These are phyloP conservation scores for Lordiphosa stackelbergi DNA, from an alignment of 1,140 invertebrate genomes.

Conservation along the genomic window DNA sequence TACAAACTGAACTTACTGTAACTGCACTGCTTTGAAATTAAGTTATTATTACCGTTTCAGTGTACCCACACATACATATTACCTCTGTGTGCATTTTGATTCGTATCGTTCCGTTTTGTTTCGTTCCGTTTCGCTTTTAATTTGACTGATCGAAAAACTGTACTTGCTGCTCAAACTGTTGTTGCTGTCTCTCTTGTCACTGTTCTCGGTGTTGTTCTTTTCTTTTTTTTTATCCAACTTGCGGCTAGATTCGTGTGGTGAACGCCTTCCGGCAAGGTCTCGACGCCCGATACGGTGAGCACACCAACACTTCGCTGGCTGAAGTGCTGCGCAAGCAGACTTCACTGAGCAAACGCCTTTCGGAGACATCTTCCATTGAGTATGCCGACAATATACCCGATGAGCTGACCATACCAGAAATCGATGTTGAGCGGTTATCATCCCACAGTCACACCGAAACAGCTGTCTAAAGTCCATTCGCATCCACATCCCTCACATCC, in stretches of 20 bases:
- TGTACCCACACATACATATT: conserved; percentile 5
- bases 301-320: conserved; percentile 91
- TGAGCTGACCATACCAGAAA: conserved; percentile 91
- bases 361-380: conserved; percentile 93
- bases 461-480: conserved; percentile 83
- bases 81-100: conserved; percentile 12
- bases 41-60: conserved; percentile 2
- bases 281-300: conserved; percentile 95
- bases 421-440: conserved; percentile 92
- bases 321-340: conserved; percentile 94
- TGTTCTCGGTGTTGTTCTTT: conserved; percentile 63
- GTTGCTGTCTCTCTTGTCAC: conserved; percentile 56
- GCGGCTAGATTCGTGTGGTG: conserved; percentile 95
- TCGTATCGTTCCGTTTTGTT: conserved; percentile 13
- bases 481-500: conserved; percentile 4
- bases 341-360: conserved; percentile 91
- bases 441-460: conserved; percentile 95
- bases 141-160: conserved; percentile 27
- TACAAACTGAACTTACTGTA: conserved; percentile 2
- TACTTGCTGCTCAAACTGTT: conserved; percentile 38
- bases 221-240: conserved; percentile 53
- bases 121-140: conserved; percentile 11
- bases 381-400: conserved; percentile 92
- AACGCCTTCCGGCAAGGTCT: conserved; percentile 99
- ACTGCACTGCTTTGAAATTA: conserved; percentile 8